Evolutionary conservation across 2,888 invertebrate species (phyloP), one percentile per base, ranked within the genome.

Genomic region (Drosophila emarginata): DNA sequence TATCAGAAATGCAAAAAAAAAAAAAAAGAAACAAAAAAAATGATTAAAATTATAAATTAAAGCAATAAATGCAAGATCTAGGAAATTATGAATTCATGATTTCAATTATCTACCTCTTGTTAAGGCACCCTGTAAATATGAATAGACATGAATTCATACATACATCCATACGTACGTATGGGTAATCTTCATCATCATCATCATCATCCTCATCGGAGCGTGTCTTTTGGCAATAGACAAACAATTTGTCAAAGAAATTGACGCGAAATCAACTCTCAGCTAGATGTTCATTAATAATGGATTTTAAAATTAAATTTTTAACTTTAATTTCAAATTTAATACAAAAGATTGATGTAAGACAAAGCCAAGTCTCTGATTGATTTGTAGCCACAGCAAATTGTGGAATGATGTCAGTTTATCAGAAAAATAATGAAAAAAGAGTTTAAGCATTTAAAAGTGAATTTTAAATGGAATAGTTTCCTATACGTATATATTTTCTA

Each of bases 211-310:
- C 63, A 57, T 12, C 40, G 62, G 54, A 68, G 78, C 72, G 71
- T 76, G 62, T 76, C 65, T 64, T 64, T 53, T 18, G 32, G 57
- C 40, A 32, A 28, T 50, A 73, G 26, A 26, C n/a, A 50, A 60
- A 50, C 72, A 67, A 72, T 72, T 74, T 72, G 70, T 62, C 64
- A 69, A 80, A 64, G 64, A 80, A 73, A 79, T 70, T 79, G 80
- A 80, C 67, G 72, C 64, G 75, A 78, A 78, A 74, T 62, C 74
- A 74, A 66, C 45, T 61, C 23, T 61, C 59, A n/a, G 4, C 4
- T 14, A 21, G 58, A 52, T 56, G 60, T 77, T 61, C 70, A 84
- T 84, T 80, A 76, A 78, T 80, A 76, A 76, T 63, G 61, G 58
- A 72, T 58, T 60, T 65, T 59, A 67, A 56, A 51, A 45, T 18